Conservation (phyloP, 2,113 vertebrate species). For the Chroicocephalus ridibundus region DNA sequence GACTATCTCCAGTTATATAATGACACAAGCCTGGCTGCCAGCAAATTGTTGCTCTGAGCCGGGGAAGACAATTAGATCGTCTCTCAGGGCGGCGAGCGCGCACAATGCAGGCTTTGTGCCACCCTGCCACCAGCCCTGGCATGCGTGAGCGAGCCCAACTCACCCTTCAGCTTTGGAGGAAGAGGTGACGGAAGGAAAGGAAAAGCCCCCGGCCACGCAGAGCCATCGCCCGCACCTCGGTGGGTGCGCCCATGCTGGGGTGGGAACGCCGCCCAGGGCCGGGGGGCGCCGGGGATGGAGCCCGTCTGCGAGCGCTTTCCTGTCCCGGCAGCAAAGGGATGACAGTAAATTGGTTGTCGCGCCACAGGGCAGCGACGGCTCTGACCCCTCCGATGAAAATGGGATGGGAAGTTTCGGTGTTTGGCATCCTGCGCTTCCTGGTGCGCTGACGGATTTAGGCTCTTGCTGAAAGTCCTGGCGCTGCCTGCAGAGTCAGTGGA, state of each 20-base stretch:
- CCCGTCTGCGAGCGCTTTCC: background rate
- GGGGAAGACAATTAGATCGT: slow-evolving; percentile 61
- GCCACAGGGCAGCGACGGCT: background rate
- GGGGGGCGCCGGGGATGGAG: background rate
- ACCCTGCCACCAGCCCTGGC: slow-evolving; percentile 44
- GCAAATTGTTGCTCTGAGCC: slow-evolving; percentile 47
- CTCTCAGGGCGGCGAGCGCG: slow-evolving; percentile 1
- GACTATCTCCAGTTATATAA: slow-evolving; percentile 68
- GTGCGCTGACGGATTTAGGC: slow-evolving; percentile 25
- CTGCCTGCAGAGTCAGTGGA: slow-evolving; percentile 30
- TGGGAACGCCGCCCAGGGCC: background rate
- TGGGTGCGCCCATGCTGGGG: background rate
- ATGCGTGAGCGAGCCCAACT: background rate
- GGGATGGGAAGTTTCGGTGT: slow-evolving; percentile 6
- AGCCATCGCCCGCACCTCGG: background rate
- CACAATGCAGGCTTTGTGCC: slow-evolving; percentile 72
- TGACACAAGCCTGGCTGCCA: slow-evolving; percentile 61
- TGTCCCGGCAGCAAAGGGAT: background rate
- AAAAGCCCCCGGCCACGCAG: accelerated
- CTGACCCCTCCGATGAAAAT: slow-evolving; percentile 32
- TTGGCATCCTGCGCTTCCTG: slow-evolving; percentile 51
- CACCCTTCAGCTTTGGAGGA: background rate
- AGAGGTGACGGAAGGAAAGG: background rate
- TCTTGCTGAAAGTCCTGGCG: background rate
- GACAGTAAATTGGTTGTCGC: background rate